Conservation (phyloP, 2,888 invertebrate species). For the Tanypteryx hageni region DNA sequence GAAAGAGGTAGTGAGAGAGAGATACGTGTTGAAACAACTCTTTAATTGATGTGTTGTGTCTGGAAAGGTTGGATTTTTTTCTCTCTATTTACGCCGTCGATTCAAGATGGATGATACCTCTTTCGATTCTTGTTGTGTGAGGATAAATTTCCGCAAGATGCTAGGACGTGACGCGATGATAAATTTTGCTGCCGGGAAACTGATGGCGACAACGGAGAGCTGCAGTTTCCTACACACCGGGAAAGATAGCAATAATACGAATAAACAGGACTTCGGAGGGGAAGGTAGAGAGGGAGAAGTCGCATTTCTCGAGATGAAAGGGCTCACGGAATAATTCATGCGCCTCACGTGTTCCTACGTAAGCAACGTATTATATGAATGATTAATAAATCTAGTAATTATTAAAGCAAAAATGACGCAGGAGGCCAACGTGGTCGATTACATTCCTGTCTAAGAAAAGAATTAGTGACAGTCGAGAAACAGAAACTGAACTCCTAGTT, state of each 20-base stretch:
- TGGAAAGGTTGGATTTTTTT: neutral
- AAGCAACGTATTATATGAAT: no score
- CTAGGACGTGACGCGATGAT: neutral
- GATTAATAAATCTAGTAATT: no score
- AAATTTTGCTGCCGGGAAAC: neutral
- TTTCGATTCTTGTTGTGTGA: neutral
- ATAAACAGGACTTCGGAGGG: neutral
- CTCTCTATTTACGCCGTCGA: neutral
- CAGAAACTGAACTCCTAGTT: no score
- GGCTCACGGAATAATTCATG: no score
- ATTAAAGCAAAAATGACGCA: no score
- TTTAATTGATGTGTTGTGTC: conserved; percentile 20
- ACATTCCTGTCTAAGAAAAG: no score
- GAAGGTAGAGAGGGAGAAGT: neutral
- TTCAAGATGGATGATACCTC: conserved; percentile 42
- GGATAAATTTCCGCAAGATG: neutral
- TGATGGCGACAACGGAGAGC: neutral
- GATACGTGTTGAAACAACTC: neutral
- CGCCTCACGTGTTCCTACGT: no score
- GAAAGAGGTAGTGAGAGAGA: neutral
- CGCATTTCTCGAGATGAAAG: no score
- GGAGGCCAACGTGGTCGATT: no score
- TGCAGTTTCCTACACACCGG: neutral
- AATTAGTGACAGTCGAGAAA: no score
- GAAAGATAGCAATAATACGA: neutral